Evolutionary conservation across 2,888 invertebrate species (phyloP).

Genomic region (Oxyscelio sp.): DNA sequence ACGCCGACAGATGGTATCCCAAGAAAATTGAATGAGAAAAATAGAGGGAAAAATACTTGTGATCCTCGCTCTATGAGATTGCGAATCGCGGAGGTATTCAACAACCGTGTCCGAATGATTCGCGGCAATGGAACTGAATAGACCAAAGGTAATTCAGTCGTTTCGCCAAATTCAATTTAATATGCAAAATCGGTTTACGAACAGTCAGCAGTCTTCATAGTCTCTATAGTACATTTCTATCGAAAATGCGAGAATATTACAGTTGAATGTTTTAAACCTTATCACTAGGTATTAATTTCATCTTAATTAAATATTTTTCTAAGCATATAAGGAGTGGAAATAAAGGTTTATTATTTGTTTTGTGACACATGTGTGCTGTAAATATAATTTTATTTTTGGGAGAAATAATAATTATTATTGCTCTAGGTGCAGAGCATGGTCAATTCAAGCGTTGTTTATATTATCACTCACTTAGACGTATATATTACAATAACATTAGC

Average conservation of each 20-base stretch:
- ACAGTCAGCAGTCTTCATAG: slow-evolving; percentile 42
- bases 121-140: slow-evolving; percentile 60
- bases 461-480: no score
- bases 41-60: slow-evolving; percentile 59
- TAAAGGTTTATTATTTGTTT: no score
- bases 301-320: no score
- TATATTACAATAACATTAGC: no score
- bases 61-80: slow-evolving; percentile 39
- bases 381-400: no score
- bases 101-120: slow-evolving; percentile 54
- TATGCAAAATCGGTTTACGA: slow-evolving; percentile 50
- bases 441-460: no score
- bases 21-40: slow-evolving; percentile 66
- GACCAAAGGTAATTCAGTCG: slow-evolving; percentile 54
- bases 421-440: no score
- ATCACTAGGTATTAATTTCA: slow-evolving; percentile 2
- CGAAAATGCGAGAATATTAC: slow-evolving; percentile 24
- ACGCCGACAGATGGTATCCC: slow-evolving; percentile 56
- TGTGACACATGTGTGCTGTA: no score
- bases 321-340: no score
- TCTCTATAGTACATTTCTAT: slow-evolving; percentile 41
- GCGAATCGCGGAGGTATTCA: slow-evolving; percentile 52
- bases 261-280: slow-evolving; percentile 17
- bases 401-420: no score
- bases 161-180: slow-evolving; percentile 60